Conservation (phyloP, 2,888 invertebrate genomes). For the Chymomyza procnemis region DNA sequence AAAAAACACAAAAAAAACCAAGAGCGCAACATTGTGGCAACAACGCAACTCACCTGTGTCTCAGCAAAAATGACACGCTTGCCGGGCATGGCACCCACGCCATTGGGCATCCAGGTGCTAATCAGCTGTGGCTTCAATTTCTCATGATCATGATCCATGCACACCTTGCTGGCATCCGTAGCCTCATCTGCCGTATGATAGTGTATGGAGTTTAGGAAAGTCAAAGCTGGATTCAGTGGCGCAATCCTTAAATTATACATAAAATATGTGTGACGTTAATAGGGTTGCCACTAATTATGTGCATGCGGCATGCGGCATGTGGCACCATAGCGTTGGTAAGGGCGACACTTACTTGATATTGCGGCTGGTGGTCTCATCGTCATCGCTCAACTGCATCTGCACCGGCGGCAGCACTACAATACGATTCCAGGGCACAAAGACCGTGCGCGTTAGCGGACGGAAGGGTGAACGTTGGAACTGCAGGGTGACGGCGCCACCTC, state of each 20-base stretch:
- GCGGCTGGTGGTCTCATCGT: slow-evolving; percentile 80
- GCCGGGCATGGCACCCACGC: slow-evolving; percentile 90
- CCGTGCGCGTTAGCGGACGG: slow-evolving; percentile 90
- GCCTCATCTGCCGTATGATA: slow-evolving; percentile 78
- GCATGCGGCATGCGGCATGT: too few relatives aligned
- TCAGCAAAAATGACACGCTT: slow-evolving; percentile 92
- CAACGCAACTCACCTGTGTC: slow-evolving; percentile 85
- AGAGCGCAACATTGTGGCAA: not conserved
- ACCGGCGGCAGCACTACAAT: slow-evolving; percentile 95
- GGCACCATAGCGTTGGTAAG: too few relatives aligned
- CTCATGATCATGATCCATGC: slow-evolving; percentile 92
- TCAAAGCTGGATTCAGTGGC: slow-evolving; percentile 77
- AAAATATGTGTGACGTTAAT: not conserved
- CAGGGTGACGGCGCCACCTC: slow-evolving; percentile 97
- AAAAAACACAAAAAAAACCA: too few relatives aligned
- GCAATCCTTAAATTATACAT: slow-evolving; percentile 67
- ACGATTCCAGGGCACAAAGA: slow-evolving; percentile 97
- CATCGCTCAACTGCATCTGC: slow-evolving; percentile 90
- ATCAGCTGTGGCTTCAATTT: slow-evolving; percentile 90
- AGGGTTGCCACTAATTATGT: not conserved
- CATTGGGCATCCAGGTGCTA: slow-evolving; percentile 93
- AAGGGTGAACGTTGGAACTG: slow-evolving; percentile 98
- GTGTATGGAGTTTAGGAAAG: slow-evolving; percentile 78
- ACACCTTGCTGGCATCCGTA: slow-evolving; percentile 82
- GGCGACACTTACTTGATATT: slow-evolving; percentile 77